These are phyloP conservation scores for Speoplatyrhinus poulsoni DNA, from an alignment of 2,113 vertebrate genomes.

Conservation along the genomic window DNA sequence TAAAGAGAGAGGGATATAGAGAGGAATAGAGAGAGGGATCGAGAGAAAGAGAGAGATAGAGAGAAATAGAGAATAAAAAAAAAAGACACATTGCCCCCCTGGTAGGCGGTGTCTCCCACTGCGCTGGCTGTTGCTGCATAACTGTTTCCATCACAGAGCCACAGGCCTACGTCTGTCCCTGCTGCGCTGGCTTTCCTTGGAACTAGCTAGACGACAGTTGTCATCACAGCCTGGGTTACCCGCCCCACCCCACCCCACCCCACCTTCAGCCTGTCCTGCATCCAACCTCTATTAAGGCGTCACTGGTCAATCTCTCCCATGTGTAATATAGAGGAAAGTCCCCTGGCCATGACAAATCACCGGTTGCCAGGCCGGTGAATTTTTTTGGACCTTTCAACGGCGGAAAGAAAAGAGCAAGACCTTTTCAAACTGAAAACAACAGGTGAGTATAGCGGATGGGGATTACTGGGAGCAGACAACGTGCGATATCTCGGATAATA, in stretches of 20 bases:
- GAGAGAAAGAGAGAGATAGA: neutral
- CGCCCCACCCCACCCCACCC: neutral
- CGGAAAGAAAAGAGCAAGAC: neutral
- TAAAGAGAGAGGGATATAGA: neutral
- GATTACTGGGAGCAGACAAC: too few species aligned
- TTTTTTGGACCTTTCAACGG: too few species aligned
- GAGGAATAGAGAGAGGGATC: neutral
- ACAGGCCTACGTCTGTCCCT: conserved; percentile 62
- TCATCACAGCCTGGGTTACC: neutral
- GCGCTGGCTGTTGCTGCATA: conserved; percentile 51
- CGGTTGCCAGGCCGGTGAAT: too few species aligned
- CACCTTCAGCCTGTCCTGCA: neutral
- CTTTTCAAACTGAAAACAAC: too few species aligned
- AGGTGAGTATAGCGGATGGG: too few species aligned
- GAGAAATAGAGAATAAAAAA: conserved; percentile 11
- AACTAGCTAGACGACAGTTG: conserved; percentile 29
- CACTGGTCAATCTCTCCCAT: conserved; percentile 28
- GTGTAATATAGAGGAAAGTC: neutral
- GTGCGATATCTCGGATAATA: too few species aligned
- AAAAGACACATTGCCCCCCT: conserved; percentile 18
- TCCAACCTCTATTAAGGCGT: conserved; percentile 4
- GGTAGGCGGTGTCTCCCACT: conserved; percentile 43
- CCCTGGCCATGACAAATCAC: neutral
- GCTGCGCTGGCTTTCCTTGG: conserved; percentile 42
- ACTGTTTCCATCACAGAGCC: conserved; percentile 67